phyloP scores from a whole-genome alignment of 2,113 vertebrate species.

The Galemys pyrenaicus region DNA sequence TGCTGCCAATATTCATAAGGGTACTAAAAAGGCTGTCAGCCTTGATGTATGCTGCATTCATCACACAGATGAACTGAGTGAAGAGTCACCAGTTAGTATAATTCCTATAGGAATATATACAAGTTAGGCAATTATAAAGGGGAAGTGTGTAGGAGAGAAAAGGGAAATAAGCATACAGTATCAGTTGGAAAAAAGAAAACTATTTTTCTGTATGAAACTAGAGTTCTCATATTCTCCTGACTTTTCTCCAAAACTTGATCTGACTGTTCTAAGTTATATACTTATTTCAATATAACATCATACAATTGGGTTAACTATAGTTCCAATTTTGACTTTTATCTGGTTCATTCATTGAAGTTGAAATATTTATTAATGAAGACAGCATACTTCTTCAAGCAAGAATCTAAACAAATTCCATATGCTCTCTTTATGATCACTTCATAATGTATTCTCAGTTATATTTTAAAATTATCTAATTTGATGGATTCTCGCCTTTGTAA shows the following conservation, averaged over 20 bases:
- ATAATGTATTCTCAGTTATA: neutral
- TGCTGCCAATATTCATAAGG: constrained; percentile 26
- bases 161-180: neutral
- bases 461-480: neutral
- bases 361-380: neutral
- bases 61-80: neutral
- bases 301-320: neutral
- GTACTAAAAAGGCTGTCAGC: constrained; percentile 1
- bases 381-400: neutral
- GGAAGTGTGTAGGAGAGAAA: constrained; percentile 9
- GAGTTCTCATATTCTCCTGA: neutral
- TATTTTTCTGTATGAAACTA: neutral
- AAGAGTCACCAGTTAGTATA: constrained; percentile 13
- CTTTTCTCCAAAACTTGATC: neutral
- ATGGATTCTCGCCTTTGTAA: neutral
- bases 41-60: constrained; percentile 13
- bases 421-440: neutral
- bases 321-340: neutral
- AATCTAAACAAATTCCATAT: neutral
- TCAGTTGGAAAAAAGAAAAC: neutral
- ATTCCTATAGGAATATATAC: constrained; percentile 1
- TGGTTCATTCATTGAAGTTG: neutral
- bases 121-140: constrained; percentile 43
- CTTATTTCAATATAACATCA: neutral
- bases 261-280: neutral